phyloP scores from a whole-genome alignment of 2,113 vertebrate species.

The Eubucco bourcierii region DNA sequence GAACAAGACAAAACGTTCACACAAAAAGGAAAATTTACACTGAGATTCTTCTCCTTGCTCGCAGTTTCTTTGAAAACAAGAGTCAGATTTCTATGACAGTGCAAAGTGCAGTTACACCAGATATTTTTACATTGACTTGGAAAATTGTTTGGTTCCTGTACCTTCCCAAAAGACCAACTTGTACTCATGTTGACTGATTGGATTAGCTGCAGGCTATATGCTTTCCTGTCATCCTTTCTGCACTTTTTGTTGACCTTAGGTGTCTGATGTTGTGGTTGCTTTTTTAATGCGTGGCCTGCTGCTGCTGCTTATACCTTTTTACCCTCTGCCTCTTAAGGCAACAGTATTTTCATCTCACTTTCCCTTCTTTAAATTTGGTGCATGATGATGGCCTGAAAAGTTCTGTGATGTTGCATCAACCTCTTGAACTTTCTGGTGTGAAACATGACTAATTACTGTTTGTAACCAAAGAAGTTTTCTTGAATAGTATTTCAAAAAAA shows the following conservation, averaged over 20 bases:
- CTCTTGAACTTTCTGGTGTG: background rate
- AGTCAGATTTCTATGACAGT: background rate
- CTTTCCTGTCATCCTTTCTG: background rate
- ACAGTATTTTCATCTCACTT: background rate
- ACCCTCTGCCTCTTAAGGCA: background rate
- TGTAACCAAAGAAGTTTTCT: background rate
- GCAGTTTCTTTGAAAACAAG: background rate
- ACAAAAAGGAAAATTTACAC: rapidly evolving
- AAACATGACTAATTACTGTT: background rate
- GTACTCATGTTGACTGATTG: background rate
- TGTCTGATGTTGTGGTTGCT: background rate
- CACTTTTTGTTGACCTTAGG: background rate
- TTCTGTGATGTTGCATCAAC: background rate
- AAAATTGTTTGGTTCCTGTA: background rate
- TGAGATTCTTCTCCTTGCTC: background rate
- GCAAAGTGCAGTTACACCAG: background rate
- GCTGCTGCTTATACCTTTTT: background rate
- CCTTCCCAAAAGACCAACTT: background rate
- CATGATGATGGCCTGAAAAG: background rate
- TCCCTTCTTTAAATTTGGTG: background rate
- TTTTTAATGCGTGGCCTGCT: background rate
- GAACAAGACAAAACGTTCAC: too few relatives aligned
- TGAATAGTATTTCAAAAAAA: background rate
- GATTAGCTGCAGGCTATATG: background rate
- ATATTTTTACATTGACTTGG: background rate